These are phyloP conservation scores for Nyctalus aviator DNA, from an alignment of 2,797 vertebrate genomes.

Conservation along the genomic window DNA sequence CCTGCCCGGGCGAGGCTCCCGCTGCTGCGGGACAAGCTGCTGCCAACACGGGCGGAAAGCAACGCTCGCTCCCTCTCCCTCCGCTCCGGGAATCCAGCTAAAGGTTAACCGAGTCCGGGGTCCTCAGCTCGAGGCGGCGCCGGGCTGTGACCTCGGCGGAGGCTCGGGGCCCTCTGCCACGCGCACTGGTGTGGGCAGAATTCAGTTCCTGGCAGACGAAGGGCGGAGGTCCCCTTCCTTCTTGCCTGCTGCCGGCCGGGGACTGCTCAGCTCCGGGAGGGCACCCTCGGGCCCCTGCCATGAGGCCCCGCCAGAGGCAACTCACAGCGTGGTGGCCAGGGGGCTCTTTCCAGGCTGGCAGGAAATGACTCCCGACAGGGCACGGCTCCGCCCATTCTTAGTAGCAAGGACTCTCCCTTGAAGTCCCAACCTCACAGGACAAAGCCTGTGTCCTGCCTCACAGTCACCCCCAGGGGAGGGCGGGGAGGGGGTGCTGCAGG, in stretches of 20 bases:
- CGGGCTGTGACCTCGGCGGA: not conserved
- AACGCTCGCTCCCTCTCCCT: not conserved
- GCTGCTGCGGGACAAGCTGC: rapidly evolving
- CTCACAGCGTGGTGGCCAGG: not conserved
- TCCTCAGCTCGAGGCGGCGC: not conserved
- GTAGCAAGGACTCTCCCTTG: not conserved
- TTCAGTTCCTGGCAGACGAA: not conserved
- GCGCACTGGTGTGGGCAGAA: not conserved
- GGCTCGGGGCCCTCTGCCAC: not conserved
- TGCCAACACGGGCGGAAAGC: not conserved
- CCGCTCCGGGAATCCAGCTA: rapidly evolving
- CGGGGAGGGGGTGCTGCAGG: not conserved
- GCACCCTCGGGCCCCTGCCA: not conserved
- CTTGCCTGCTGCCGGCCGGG: not conserved
- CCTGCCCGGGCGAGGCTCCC: rapidly evolving
- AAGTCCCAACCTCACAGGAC: not conserved
- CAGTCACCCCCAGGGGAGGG: not conserved
- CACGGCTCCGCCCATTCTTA: not conserved
- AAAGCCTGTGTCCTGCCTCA: not conserved
- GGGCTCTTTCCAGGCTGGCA: not conserved
- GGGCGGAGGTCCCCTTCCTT: not conserved
- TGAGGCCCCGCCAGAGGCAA: rapidly evolving
- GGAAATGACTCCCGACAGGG: not conserved
- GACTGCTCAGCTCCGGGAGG: not conserved
- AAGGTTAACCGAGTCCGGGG: no score